Percentiles rank a stretch among this genome's conserved stretches.
Conservation (phyloP, 2,113 vertebrate genomes). For the Gopherus flavomarginatus region DNA sequence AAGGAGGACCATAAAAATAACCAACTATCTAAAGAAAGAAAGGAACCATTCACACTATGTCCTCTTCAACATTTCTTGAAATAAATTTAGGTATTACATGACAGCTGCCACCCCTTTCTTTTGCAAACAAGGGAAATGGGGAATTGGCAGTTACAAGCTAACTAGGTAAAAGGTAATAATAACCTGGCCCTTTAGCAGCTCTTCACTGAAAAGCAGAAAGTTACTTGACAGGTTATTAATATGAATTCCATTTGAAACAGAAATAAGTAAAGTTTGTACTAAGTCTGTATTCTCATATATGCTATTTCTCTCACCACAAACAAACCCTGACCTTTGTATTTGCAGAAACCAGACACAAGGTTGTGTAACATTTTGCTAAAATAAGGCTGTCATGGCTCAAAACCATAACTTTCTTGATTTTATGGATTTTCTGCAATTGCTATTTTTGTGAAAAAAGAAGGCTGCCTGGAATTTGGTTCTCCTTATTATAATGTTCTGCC, state of each 20-base stretch:
- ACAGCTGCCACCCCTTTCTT: neutral
- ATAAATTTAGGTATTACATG: neutral
- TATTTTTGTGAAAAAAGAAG: neutral
- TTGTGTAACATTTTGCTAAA: neutral
- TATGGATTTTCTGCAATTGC: neutral
- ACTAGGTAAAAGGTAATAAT: neutral
- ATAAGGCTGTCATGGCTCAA: neutral
- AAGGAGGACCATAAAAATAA: neutral
- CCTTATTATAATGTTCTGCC: neutral
- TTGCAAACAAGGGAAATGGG: neutral
- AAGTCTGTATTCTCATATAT: neutral
- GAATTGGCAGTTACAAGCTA: neutral
- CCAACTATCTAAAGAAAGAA: neutral
- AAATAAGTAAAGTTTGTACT: neutral
- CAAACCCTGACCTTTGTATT: neutral
- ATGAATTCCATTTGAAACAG: neutral
- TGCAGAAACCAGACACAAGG: neutral
- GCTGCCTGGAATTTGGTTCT: neutral
- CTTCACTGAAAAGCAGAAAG: neutral
- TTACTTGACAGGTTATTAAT: neutral
- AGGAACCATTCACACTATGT: constrained; percentile 11
- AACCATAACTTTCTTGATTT: neutral
- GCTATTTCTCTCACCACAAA: neutral
- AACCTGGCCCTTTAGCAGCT: neutral
- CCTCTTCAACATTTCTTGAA: constrained; percentile 32